These are phyloP conservation scores for Drosophila mettleri DNA, from an alignment of 2,888 invertebrate species.

Conservation along the genomic window DNA sequence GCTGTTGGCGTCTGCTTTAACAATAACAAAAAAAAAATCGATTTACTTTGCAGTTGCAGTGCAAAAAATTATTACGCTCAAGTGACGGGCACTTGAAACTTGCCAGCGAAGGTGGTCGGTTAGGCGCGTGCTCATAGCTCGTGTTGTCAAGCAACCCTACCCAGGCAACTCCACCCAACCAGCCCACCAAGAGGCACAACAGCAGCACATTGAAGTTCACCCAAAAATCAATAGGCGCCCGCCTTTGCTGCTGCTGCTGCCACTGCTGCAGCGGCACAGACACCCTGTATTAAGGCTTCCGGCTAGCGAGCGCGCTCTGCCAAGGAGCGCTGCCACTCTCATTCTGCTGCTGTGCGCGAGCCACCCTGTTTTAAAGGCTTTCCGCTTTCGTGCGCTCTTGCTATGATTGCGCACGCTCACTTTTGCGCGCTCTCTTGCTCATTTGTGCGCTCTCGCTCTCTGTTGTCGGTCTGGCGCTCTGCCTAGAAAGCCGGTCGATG, in stretches of 20 bases:
- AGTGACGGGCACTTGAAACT: slow-evolving; percentile 69
- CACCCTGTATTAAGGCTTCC: slow-evolving; percentile 75
- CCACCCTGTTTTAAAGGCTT: slow-evolving; percentile 72
- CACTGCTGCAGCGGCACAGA: not conserved
- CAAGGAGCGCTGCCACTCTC: slow-evolving; percentile 39
- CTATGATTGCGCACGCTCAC: slow-evolving; percentile 18
- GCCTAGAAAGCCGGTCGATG: slow-evolving; percentile 78
- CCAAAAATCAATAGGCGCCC: slow-evolving; percentile 75
- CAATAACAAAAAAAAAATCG: slow-evolving; percentile 64
- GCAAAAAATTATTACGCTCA: slow-evolving; percentile 64
- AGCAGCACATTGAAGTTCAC: slow-evolving; percentile 68
- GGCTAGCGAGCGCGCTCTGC: slow-evolving; percentile 38
- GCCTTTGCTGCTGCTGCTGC: slow-evolving; percentile 19
- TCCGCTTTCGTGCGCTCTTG: slow-evolving; percentile 46
- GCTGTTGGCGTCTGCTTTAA: slow-evolving; percentile 40
- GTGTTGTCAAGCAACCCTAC: slow-evolving; percentile 72
- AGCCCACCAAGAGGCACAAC: slow-evolving; percentile 3
- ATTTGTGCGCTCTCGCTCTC: slow-evolving; percentile 5
- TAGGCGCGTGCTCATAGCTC: slow-evolving; percentile 56
- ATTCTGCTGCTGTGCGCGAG: not conserved
- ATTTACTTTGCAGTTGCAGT: slow-evolving; percentile 69
- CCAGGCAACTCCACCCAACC: slow-evolving; percentile 18
- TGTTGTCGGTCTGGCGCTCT: slow-evolving; percentile 26
- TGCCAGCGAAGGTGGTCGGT: slow-evolving; percentile 40
- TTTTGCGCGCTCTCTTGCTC: slow-evolving; percentile 39